These are phyloP conservation scores for Sarcophilus harrisii DNA, from an alignment of 2,797 vertebrate genomes.

Conservation along the genomic window DNA sequence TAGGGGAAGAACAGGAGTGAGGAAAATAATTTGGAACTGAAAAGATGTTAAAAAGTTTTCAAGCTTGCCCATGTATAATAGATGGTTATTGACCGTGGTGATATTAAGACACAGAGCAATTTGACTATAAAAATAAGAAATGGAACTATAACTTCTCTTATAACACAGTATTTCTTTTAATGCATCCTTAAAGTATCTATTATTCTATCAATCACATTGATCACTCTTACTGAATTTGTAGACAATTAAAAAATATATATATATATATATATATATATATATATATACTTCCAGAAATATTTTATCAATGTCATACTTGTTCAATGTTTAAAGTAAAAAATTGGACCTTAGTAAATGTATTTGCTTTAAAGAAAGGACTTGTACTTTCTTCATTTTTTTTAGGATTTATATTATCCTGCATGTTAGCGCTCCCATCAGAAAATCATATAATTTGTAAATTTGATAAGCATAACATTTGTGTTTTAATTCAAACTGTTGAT, in stretches of 20 bases:
- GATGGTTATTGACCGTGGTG: not conserved
- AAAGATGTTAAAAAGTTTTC: not conserved
- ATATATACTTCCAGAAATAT: not conserved
- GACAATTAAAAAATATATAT: not conserved
- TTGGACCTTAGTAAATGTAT: not conserved
- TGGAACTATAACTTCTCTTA: not conserved
- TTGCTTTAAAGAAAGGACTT: not conserved
- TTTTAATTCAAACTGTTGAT: not conserved
- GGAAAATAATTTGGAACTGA: not conserved
- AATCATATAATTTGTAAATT: not conserved
- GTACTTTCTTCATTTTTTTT: not conserved
- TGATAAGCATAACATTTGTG: not conserved
- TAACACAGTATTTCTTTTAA: not conserved
- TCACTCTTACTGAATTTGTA: not conserved
- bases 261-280: too few species aligned
- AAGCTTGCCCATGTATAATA: not conserved
- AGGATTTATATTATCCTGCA: not conserved
- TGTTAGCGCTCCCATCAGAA: not conserved
- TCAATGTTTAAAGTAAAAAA: not conserved
- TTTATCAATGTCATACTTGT: not conserved
- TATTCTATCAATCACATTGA: not conserved
- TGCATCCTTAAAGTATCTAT: not conserved
- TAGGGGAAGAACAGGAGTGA: not conserved
- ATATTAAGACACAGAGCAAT: not conserved
- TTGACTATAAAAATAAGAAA: not conserved